phyloP scores from a whole-genome alignment of 2,797 vertebrate species.

The Galagoides demidoff region DNA sequence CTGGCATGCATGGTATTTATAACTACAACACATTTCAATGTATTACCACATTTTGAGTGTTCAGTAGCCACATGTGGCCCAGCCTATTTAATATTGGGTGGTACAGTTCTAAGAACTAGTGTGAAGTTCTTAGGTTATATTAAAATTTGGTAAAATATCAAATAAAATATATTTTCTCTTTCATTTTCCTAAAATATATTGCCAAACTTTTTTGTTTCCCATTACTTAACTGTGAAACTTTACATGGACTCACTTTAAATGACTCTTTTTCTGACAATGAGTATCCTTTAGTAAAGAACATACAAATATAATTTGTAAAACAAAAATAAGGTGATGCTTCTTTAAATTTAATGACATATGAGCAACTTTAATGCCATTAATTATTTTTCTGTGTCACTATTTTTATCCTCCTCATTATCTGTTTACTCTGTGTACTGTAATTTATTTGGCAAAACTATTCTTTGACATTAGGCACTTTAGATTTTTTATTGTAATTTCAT shows the following conservation, averaged over 20 bases:
- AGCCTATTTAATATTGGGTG: not conserved
- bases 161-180: not conserved
- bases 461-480: not conserved
- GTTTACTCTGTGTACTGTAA: not conserved
- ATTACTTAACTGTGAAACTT: constrained; percentile 15
- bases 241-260: not conserved
- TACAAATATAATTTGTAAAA: constrained; percentile 27
- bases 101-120: not conserved
- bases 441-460: constrained; percentile 28
- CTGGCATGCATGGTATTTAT: not conserved
- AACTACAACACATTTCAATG: not conserved
- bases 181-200: constrained; percentile 14
- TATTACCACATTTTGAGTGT: not conserved
- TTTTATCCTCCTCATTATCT: constrained; percentile 19
- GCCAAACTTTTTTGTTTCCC: not conserved
- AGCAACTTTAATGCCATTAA: not conserved
- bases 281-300: not conserved
- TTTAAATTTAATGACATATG: not conserved
- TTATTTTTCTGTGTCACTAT: not conserved
- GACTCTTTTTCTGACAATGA: not conserved
- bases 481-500: not conserved
- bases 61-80: not conserved
- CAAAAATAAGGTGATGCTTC: not conserved
- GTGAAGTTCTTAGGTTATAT: not conserved
- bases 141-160: constrained; percentile 11